Evolutionary conservation across 2,888 invertebrate genomes (phyloP).

Genomic region (Hedya salicella): DNA sequence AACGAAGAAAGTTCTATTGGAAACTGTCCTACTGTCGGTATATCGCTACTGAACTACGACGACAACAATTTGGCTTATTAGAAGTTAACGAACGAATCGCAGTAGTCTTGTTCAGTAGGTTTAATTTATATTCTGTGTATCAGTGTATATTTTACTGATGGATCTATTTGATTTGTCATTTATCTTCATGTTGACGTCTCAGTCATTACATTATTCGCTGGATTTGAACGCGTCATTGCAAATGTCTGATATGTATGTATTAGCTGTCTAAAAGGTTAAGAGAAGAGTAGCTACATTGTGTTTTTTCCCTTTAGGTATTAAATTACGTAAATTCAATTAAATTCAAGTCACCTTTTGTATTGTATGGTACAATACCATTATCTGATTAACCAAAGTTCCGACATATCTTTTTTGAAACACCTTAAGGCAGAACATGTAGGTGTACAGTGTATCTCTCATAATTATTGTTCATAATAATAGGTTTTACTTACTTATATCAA

Average conservation of each 20-base stretch:
- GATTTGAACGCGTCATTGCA: slow-evolving; percentile 10
- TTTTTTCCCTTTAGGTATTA: too few relatives aligned
- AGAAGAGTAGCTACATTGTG: too few relatives aligned
- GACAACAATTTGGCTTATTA: slow-evolving; percentile 78
- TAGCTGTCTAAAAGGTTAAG: neutral
- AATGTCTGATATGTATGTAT: neutral
- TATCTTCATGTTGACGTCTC: slow-evolving; percentile 24
- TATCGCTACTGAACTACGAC: slow-evolving; percentile 43
- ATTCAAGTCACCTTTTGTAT: too few relatives aligned
- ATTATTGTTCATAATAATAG: too few relatives aligned
- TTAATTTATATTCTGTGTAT: slow-evolving; percentile 63
- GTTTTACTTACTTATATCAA: too few relatives aligned
- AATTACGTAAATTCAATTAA: too few relatives aligned
- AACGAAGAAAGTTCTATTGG: neutral
- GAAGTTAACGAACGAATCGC: slow-evolving; percentile 67
- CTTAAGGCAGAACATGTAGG: too few relatives aligned
- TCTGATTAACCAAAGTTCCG: too few relatives aligned
- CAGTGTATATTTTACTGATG: slow-evolving; percentile 58
- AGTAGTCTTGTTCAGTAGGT: slow-evolving; percentile 59
- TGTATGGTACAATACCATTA: too few relatives aligned
- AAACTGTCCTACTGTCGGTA: slow-evolving; percentile 1
- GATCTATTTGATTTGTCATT: slow-evolving; percentile 50
- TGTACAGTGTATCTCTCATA: too few relatives aligned
- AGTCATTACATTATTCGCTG: slow-evolving; percentile 30
- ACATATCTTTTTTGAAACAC: too few relatives aligned